Evolutionary conservation across 2,888 invertebrate genomes (phyloP).

Genomic region (Drosophila borealis): DNA sequence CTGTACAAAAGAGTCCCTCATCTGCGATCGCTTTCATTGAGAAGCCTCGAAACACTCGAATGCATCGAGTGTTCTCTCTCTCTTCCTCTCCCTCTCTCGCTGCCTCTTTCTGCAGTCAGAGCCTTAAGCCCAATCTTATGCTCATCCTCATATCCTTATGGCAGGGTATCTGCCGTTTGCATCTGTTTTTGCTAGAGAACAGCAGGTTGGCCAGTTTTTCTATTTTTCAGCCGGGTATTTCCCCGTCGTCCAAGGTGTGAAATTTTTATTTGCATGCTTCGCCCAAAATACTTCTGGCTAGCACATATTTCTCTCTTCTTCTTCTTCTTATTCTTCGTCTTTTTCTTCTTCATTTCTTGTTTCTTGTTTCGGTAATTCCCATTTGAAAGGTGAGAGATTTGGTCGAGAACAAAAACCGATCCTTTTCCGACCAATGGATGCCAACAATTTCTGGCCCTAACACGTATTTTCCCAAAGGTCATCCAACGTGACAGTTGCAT

Average conservation of each 20-base stretch:
- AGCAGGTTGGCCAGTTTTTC: slow-evolving; percentile 32
- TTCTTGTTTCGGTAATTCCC: slow-evolving; percentile 64
- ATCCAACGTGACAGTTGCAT: slow-evolving; percentile 60
- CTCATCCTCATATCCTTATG: slow-evolving; percentile 11
- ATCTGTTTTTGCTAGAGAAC: slow-evolving; percentile 27
- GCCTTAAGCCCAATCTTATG: slow-evolving; percentile 1
- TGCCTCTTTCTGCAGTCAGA: background rate
- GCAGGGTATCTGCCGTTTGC: slow-evolving; percentile 6
- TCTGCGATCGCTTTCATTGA: slow-evolving; percentile 56
- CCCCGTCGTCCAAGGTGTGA: slow-evolving; percentile 74
- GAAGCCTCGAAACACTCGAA: slow-evolving; percentile 37
- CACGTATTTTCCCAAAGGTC: slow-evolving; percentile 79
- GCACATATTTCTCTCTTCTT: background rate
- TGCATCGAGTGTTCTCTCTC: slow-evolving; percentile 10
- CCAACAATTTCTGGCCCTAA: slow-evolving; percentile 39
- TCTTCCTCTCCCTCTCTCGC: background rate
- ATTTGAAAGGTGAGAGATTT: slow-evolving; percentile 75
- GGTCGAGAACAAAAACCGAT: slow-evolving; percentile 24
- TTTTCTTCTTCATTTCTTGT: background rate
- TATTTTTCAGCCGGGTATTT: slow-evolving; percentile 48
- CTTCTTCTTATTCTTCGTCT: background rate
- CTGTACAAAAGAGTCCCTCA: slow-evolving; percentile 8
- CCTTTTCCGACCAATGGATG: slow-evolving; percentile 36
- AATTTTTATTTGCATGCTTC: slow-evolving; percentile 79
- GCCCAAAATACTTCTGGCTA: slow-evolving; percentile 12